These are phyloP conservation scores for Microplitis manilae DNA, from an alignment of 2,888 invertebrate genomes.

Conservation along the genomic window DNA sequence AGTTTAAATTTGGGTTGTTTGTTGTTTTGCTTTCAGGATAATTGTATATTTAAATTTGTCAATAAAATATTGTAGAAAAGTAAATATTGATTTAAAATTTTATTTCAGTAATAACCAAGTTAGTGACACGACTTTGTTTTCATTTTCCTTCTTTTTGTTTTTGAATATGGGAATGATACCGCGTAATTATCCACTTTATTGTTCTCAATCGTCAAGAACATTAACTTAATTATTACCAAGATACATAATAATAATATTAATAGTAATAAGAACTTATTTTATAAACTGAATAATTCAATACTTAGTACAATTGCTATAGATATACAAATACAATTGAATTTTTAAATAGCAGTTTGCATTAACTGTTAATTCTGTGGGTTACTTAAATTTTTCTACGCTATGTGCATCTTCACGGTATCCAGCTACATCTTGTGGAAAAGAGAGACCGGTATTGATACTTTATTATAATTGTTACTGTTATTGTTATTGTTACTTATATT, in stretches of 20 bases:
- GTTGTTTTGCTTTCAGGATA: slow-evolving; percentile 25
- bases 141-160: slow-evolving; percentile 26
- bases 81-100: slow-evolving; percentile 4
- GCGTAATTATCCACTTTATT: slow-evolving; percentile 59
- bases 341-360: slow-evolving; percentile 18
- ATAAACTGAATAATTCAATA: slow-evolving; percentile 67
- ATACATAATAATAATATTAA: slow-evolving; percentile 61
- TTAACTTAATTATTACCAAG: slow-evolving; percentile 64
- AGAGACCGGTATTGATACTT: slow-evolving; percentile 51
- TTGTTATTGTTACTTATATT: slow-evolving; percentile 47
- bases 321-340: slow-evolving; percentile 69
- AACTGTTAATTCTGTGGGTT: slow-evolving; percentile 44
- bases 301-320: slow-evolving; percentile 66
- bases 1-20: slow-evolving; percentile 8
- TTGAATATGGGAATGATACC: slow-evolving; percentile 52
- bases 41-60: slow-evolving; percentile 34
- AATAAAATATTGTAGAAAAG: slow-evolving; percentile 42
- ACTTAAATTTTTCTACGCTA: slow-evolving; percentile 51
- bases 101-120: slow-evolving; percentile 17
- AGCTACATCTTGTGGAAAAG: slow-evolving; percentile 61
- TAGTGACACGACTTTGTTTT: not conserved
- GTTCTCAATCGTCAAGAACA: slow-evolving; percentile 62
- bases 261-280: slow-evolving; percentile 41
- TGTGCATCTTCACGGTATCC: slow-evolving; percentile 24
- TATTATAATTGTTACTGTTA: slow-evolving; percentile 27